Evolutionary conservation across 2,113 vertebrate species (phyloP).

Genomic region (Poecilia latipinna): DNA sequence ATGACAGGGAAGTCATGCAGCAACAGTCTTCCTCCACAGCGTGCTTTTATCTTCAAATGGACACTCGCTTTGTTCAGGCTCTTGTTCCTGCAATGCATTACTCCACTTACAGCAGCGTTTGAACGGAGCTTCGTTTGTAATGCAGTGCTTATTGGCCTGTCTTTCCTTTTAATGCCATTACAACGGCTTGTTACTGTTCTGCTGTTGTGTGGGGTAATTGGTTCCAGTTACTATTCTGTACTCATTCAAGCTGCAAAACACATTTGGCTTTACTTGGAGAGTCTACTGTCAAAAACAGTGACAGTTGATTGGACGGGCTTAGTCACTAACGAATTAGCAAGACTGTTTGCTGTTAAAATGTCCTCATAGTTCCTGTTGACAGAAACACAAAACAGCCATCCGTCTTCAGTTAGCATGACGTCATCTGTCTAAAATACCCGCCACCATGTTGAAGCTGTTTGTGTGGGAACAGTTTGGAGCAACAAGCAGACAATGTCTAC

Average conservation of each 20-base stretch:
- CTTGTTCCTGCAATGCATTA: conserved; percentile 47
- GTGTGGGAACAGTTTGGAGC: no score
- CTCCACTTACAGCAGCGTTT: conserved; percentile 44
- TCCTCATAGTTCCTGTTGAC: not conserved
- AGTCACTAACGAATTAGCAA: not conserved
- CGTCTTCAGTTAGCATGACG: not conserved
- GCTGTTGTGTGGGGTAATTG: not conserved
- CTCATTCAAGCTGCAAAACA: not conserved
- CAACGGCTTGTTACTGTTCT: not conserved
- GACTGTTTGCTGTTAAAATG: not conserved
- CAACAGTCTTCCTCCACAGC: conserved; percentile 7
- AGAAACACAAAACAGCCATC: not conserved
- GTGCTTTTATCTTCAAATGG: conserved; percentile 60
- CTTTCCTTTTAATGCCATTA: conserved; percentile 19
- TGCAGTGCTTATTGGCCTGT: conserved; percentile 18
- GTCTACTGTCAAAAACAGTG: not conserved
- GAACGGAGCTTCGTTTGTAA: conserved; percentile 39
- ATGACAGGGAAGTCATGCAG: conserved; percentile 41
- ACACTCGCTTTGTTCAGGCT: conserved; percentile 13
- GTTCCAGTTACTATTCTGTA: not conserved
- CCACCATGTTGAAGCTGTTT: no score
- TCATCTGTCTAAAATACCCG: not conserved
- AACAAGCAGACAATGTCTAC: not conserved
- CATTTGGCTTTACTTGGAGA: not conserved
- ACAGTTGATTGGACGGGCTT: not conserved